Percentiles rank a stretch among this genome's conserved stretches.
phyloP scores from a whole-genome alignment of 2,888 invertebrate species.

The Mimumesa dahlbomi region DNA sequence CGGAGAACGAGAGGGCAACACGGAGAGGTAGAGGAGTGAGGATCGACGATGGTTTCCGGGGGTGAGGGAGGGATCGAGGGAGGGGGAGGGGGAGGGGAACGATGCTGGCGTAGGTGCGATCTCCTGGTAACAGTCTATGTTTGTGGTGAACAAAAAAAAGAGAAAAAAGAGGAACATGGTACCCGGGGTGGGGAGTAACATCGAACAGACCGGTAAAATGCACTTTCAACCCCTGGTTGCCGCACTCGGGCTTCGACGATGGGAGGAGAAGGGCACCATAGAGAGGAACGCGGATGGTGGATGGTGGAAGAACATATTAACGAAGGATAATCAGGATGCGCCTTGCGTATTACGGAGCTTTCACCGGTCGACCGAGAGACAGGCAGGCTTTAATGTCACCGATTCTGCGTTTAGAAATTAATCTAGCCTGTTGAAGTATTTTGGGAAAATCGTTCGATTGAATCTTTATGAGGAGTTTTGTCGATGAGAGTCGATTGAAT shows the following conservation, averaged over 20 bases:
- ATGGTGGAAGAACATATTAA: slow-evolving; percentile 56
- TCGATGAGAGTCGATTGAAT: too few species aligned
- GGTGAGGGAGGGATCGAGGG: too few species aligned
- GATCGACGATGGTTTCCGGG: slow-evolving; percentile 45
- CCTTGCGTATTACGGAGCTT: slow-evolving; percentile 64
- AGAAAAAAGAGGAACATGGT: neutral
- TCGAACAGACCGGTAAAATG: slow-evolving; percentile 31
- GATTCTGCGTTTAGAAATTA: slow-evolving; percentile 38
- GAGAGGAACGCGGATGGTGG: slow-evolving; percentile 1
- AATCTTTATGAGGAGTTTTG: too few species aligned
- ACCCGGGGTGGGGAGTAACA: slow-evolving; percentile 15
- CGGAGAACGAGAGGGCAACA: slow-evolving; percentile 27
- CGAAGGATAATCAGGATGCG: slow-evolving; percentile 62
- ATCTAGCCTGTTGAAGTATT: too few species aligned
- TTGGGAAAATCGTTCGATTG: too few species aligned
- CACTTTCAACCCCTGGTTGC: slow-evolving; percentile 37
- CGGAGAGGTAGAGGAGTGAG: slow-evolving; percentile 5
- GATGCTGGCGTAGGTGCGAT: slow-evolving; percentile 51
- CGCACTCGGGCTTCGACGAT: slow-evolving; percentile 7
- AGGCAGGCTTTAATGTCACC: too few species aligned
- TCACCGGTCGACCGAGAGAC: too few species aligned
- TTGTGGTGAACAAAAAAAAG: slow-evolving; percentile 10
- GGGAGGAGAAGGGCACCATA: slow-evolving; percentile 14
- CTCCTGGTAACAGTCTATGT: slow-evolving; percentile 48
- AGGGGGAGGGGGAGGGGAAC: too few species aligned